Base-by-base conservation (phyloP, 2,797 vertebrate species). In the Tinamus major region DNA sequence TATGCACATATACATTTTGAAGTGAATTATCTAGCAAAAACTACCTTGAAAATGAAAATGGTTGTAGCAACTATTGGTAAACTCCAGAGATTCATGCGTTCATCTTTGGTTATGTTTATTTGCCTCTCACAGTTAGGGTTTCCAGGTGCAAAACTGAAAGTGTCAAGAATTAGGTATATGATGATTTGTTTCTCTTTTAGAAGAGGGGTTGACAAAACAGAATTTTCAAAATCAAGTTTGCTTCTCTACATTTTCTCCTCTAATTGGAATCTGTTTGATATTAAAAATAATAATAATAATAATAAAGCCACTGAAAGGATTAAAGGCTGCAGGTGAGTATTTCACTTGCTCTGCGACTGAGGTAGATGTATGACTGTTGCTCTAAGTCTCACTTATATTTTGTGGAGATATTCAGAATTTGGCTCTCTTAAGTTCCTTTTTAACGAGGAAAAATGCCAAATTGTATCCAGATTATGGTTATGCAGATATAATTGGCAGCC, bases 21-120 rank as follows among this genome's bases (percentile, higher is more conserved):
- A 95, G 93, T 95, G 94, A 93, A 76, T 92, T 97, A 94, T 89
- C 51, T 46, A 71, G 64, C 76, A 64, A 75, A 85, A 95, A 39
- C 69, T 51, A 13, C 93, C 83, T 92, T 93, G 90, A 39, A 49
- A 88, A 85, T 93, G 90, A 41, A 49, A 88, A 87, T 10, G 42
- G 74, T 70, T 82, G 88, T 90, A 86, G 65, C 88, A 85, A 24
- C 65, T 82, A 77, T 71, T 79, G 79, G 81, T 67, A 86, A 61
- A 10, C 68, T 90, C 48, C 79, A 59, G 80, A 81, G 92, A 88
- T 92, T 94, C 65, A 4, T 67, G 70, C n/a, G 75, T 77, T 86
- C 82, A n/a, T 71, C 95, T 88, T 87, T 39, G 92, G 80, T 79
- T 89, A 7, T 3, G 4, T 87, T n/a, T 3, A 3, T 87, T n/a